Evolutionary conservation across 2,113 vertebrate species (phyloP).

Genomic region (Microtus montanus): DNA sequence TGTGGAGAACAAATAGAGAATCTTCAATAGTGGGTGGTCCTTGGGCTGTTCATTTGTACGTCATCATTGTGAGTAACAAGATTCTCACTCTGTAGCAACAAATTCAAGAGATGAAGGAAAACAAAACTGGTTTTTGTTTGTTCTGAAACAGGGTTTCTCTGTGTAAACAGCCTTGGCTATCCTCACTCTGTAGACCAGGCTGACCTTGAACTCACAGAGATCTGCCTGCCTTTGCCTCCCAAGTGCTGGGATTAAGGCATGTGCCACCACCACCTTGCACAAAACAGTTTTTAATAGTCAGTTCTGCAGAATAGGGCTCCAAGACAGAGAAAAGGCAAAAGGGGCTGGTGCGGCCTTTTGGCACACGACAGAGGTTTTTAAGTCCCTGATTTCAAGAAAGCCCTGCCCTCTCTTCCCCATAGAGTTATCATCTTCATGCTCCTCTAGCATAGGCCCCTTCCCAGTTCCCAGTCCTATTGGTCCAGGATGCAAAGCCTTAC

Average conservation of each 20-base stretch:
- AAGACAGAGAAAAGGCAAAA: neutral
- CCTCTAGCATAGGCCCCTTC: neutral
- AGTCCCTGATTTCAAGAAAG: neutral
- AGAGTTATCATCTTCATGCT: neutral
- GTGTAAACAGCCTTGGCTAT: neutral
- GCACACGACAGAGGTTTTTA: neutral
- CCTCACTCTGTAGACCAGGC: neutral
- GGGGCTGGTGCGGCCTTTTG: neutral
- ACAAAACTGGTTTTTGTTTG: neutral
- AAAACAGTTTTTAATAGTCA: neutral
- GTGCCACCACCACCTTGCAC: neutral
- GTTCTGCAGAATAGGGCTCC: neutral
- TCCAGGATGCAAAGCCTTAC: neutral
- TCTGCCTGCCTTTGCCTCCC: neutral
- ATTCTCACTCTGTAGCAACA: neutral
- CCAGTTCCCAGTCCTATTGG: neutral
- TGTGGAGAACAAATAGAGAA: accelerated
- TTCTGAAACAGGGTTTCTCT: neutral
- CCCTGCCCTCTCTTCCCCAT: neutral
- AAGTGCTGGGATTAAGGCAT: neutral
- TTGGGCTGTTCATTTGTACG: neutral
- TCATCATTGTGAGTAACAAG: neutral
- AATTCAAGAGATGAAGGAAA: neutral
- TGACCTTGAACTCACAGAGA: neutral
- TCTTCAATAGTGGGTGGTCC: neutral